Base-by-base conservation (phyloP, 2,113 vertebrate species). In the Salvelinus namaycush region DNA sequence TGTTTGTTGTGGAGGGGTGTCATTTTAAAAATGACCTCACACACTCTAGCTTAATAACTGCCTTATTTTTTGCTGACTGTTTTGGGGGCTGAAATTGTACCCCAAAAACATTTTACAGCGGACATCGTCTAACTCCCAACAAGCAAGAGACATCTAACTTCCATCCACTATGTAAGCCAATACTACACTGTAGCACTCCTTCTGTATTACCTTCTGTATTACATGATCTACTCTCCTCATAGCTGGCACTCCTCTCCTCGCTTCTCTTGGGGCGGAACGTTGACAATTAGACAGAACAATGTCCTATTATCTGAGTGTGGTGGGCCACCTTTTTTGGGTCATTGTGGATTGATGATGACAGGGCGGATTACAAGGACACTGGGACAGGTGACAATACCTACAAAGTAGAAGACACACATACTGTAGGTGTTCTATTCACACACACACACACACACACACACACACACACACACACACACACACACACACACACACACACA, bases 281-380 rank as follows among this genome's bases (percentile, higher is more conserved):
- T 83, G 65, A 87, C 82, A 81, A 69, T 80, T 68, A 70, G 12
- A 80, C 69, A 5, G 67, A 81, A 81, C 77, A 72, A 57, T 72
- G 57, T 85, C 39, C 8, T 62, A 65, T 81, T 86, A 73, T 82
- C 57, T 66, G 57, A 12, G 68, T 68, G 73, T 24, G 74, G 72
- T 86, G 51, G 79, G 79, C 62, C 31, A 77, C 57, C 65, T 84
- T 81, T 81, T 80, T 79, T 64, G 76, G 72, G 22, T 68, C 69
- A 29, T 44, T 75, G 57, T 70, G 77, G 69, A 84, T 70, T 81
- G 77, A 81, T 12, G 70, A 83, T 72, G 70, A 79, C 49, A 77
- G 73, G 60, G 29, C 76, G 20, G 79, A 86, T 88, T 87, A 86
- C 69, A 77, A 87, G 73, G 31, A 34, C 8, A 9, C 39, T 44